Conservation (phyloP, 2,797 vertebrate species). For the Smutsia gigantea region DNA sequence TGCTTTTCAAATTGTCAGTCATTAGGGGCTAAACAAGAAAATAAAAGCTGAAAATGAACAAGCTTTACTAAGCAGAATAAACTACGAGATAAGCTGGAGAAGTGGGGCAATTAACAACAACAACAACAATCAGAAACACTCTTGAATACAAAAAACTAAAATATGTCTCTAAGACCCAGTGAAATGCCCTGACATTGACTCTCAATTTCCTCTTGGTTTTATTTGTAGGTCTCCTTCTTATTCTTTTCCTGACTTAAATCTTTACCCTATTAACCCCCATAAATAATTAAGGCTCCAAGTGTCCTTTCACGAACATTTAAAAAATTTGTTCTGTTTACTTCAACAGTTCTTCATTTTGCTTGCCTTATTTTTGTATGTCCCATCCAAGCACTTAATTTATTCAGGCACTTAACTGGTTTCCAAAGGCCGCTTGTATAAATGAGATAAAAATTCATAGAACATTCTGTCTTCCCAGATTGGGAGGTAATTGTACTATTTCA, state of each 20-base stretch:
- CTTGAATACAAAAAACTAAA: constrained; percentile 49
- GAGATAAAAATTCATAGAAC: constrained; percentile 54
- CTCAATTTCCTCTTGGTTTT: neutral
- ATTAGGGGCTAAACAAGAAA: constrained; percentile 15
- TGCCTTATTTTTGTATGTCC: constrained; percentile 66
- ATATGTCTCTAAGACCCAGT: constrained; percentile 27
- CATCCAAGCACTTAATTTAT: constrained; percentile 34
- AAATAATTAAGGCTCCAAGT: neutral
- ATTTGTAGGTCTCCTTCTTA: neutral
- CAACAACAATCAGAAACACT: constrained; percentile 4
- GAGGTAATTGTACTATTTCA: constrained; percentile 37
- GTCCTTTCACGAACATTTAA: neutral
- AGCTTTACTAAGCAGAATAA: neutral
- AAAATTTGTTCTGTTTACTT: neutral
- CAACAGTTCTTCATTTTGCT: constrained; percentile 45
- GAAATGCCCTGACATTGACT: constrained; percentile 9
- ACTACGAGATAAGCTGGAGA: neutral
- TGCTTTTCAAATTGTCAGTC: neutral
- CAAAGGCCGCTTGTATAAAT: constrained; percentile 54
- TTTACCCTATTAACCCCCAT: neutral
- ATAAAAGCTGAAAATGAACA: constrained; percentile 25
- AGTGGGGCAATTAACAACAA: neutral
- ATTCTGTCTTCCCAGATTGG: constrained; percentile 44
- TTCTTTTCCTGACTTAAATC: neutral
- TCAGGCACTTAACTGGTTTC: constrained; percentile 54